Base-by-base conservation (phyloP, 2,888 invertebrate genomes). In the Perithous albicinctus region DNA sequence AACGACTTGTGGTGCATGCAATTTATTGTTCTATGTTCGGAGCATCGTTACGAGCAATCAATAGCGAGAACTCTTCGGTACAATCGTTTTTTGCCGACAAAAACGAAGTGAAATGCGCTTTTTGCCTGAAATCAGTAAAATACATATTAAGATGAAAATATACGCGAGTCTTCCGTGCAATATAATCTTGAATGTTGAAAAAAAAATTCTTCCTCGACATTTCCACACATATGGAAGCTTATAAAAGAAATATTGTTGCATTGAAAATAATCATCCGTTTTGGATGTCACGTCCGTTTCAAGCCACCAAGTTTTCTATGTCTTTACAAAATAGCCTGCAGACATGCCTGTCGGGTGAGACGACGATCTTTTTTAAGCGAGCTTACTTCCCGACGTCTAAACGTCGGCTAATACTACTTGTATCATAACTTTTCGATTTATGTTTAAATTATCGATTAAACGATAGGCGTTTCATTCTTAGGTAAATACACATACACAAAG, bases 401-500 rank as follows among this genome's bases (percentile, higher is more conserved):
- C 59, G 59, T 59, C 32, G 59, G 59, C 18, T 32, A 18, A 35
- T 59, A 59, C n/a, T n/a, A n/a, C n/a, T 59, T 59, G 59, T 59
- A 59, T 7, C 18, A 59, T 59, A 59, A 59, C 6, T 32, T 59
- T 32, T 59, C 32, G 18, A 69, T 43, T 56, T 69, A 75, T 74
- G 64, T 70, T 70, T 56, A n/a, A 26, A 54, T 69, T 69, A 38
- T 38, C 23, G 46, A 32, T 32, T 64, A 15, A 63, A 75, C 41
- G 56, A 15, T 32, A 61, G 15, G 20, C 75, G 75, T 69, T 70
- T 75, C 29, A 70, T 56, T 38, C 8, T 76, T 64, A 70, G 75
- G 70, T 64, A 43, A 54, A 35, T 46, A 64, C 51, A 70, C 54
- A 35, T 26, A 59, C 23, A 48, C 26, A 59, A n/a, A 59, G 63